Conservation (phyloP, 30 jellyfish, hydroid and myxozoan species). For the Turritopsis dohrnii region DNA sequence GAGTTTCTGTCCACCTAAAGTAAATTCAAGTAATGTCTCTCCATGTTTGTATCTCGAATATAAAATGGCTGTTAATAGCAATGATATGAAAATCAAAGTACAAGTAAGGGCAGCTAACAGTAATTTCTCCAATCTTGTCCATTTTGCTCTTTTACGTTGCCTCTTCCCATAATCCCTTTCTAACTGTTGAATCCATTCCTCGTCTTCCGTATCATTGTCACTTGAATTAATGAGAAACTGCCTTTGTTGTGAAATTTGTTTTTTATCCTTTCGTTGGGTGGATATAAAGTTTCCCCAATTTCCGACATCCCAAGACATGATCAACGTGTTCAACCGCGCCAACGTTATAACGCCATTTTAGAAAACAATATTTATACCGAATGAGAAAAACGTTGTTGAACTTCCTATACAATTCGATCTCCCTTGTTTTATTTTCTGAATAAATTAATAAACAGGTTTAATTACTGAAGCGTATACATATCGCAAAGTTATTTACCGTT, state of each 20-base stretch:
- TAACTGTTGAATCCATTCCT: constrained; percentile 93
- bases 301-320: constrained; percentile 5
- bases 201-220: constrained; percentile 78
- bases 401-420: background rate
- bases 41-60: constrained; percentile 20
- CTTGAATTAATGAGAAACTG: constrained; percentile 46
- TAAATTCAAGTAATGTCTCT: constrained; percentile 17
- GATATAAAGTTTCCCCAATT: constrained; percentile 21
- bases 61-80: constrained; percentile 30
- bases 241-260: constrained; percentile 11
- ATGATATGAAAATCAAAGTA: constrained; percentile 26
- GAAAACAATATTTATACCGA: background rate
- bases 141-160: constrained; percentile 37
- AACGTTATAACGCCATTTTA: background rate
- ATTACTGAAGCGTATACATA: constrained; percentile 12
- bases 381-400: background rate
- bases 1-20: constrained; percentile 41
- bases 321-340: background rate
- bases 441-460: background rate
- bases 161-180: constrained; percentile 75
- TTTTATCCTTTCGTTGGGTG: constrained; percentile 9
- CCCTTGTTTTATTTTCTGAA: background rate
- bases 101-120: constrained; percentile 26
- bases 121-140: constrained; percentile 54
- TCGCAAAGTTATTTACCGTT: background rate